Evolutionary conservation across 30 jellyfish, hydroid and myxozoan genomes (phyloP), one percentile per base, ranked within the genome.

Genomic region (Clytia hemisphaerica): DNA sequence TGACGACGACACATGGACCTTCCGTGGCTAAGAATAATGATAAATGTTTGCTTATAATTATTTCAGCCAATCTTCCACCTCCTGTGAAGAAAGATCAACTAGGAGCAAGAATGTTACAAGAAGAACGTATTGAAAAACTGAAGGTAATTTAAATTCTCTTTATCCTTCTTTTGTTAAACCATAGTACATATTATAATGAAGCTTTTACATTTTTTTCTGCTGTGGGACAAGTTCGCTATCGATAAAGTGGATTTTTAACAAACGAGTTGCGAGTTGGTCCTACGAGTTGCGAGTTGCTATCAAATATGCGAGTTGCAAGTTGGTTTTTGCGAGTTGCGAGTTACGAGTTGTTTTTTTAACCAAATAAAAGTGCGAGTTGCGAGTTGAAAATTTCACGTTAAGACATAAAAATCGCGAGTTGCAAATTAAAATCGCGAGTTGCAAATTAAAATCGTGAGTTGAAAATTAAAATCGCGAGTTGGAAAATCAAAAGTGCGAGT

Each of bases 51-150:
- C n/a, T 42, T 42, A 42, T 42, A 10, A n/a, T 42, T 42, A 33
- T 24, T 68, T 63, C 50, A 91, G 95, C 95, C 5, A 81, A 73
- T 63, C 93, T 91, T 1, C 99, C 99, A 29, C 95, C 94, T 6
- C 99, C 99, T 21, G 99, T 91, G 15, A 91, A 94, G 21, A 37
- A 83, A 72, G 99, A 91, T 48, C 95, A 91, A 38, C 94, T 91
- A 12, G 99, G 99, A 18, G 99, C 95, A 21, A 61, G 99, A 27
- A 65, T 91, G 29, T 72, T 91, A 7, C 92, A 94, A 12, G 95
- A 91, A 65, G 99, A 91, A 63, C 78, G 99, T 24, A 77, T 81
- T 53, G 99, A 91, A 40, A 85, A 80, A 84, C 94, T 79, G 40
- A 7, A 62, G 70, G 70, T 57, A 21, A 22, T 9, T 6, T 4